Base-by-base conservation (phyloP, 2,113 vertebrate species). In the Bagarius yarrelli region DNA sequence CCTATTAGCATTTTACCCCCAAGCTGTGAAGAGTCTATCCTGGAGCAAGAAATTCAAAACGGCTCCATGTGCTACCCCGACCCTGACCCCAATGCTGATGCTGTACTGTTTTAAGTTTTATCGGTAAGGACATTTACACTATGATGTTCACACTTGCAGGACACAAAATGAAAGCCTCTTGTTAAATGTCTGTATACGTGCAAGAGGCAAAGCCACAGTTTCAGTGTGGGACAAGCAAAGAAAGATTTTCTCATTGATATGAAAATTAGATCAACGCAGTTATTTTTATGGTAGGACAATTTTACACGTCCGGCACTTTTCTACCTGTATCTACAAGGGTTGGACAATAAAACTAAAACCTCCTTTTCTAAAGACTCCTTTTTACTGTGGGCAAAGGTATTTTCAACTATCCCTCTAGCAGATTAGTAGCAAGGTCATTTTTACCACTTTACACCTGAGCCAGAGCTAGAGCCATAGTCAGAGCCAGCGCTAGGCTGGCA, bases 81-180 rank as follows among this genome's bases (percentile, higher is more conserved):
- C 81, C 80, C 85, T 47, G 4, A 50, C 8, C 40, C 70, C 16
- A 83, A 91, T 88, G 87, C 85, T 47, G 90, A 91, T n/a, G 82
- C 88, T 5, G 93, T 93, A 74, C 87, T 92, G 71, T 92, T 93
- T 87, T 93, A 90, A 93, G 84, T 76, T 59, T 8, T 32, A 25
- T 80, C 1, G n/a, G 81, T 83, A 70, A 77, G 73, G 63, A 67
- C 21, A 18, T 74, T 85, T 81, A 34, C 63, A 25, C 47, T 71
- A 44, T 27, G 25, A 25, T 59, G 18, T 74, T 30, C n/a, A 47
- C 14, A 9, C 53, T 36, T 13, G 6, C 30, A 44, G 9, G 23
- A 1, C 0, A 13, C 8, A 27, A n/a, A 40, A 1, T 11, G 2
- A 36, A 18, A 15, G 23, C 12, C 4, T 1, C 9, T 40, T 11